These are phyloP conservation scores for Psophia crepitans DNA, from an alignment of 2,113 vertebrate genomes.

Conservation along the genomic window DNA sequence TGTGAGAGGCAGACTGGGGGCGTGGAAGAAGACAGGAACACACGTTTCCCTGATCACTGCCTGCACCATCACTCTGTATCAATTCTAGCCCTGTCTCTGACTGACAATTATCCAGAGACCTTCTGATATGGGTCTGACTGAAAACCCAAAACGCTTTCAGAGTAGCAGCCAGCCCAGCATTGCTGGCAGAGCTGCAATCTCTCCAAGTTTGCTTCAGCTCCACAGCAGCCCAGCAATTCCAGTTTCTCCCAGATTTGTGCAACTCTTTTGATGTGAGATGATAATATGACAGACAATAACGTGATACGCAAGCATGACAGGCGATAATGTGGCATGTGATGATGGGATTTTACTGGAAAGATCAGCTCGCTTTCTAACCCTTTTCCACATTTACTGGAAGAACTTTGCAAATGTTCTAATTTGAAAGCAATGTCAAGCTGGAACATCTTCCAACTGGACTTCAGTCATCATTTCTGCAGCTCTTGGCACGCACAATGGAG, in stretches of 20 bases:
- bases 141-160: neutral
- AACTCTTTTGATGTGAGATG: neutral
- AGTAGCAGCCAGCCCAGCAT: neutral
- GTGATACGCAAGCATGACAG: neutral
- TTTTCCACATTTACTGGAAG: conserved; percentile 28
- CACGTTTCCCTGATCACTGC: neutral
- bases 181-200: neutral
- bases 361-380: neutral
- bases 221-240: neutral
- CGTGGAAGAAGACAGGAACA: neutral
- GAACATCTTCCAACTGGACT: conserved; percentile 31
- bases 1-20: neutral
- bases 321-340: neutral
- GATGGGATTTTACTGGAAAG: conserved; percentile 4
- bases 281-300: neutral
- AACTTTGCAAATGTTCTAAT: conserved; percentile 25
- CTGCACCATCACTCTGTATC: neutral
- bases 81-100: neutral
- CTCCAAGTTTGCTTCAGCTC: neutral
- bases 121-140: neutral
- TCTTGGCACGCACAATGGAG: neutral
- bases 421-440: conserved; percentile 30
- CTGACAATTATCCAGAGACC: neutral
- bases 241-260: neutral
- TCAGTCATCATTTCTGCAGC: conserved; percentile 20